These are phyloP conservation scores for Amazona guildingii DNA, from an alignment of 2,113 vertebrate genomes.

Conservation along the genomic window DNA sequence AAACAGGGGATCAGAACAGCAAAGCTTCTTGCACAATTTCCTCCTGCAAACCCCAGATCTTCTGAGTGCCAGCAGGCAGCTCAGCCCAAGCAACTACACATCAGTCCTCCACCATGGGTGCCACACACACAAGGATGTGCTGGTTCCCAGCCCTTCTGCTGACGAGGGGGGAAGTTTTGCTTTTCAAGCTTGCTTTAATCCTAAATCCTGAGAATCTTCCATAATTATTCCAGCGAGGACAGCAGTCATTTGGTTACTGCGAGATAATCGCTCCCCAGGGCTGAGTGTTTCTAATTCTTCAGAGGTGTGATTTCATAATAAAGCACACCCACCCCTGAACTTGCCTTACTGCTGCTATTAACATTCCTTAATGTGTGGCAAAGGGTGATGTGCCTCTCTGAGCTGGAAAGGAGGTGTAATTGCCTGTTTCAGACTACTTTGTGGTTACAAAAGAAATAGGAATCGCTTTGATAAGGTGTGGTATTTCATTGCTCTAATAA, in stretches of 20 bases:
- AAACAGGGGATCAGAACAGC: neutral
- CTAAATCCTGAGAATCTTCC: neutral
- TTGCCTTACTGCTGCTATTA: neutral
- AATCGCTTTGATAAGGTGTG: constrained; percentile 1
- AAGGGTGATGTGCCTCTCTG: neutral
- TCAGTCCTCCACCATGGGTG: neutral
- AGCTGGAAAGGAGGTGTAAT: constrained; percentile 19
- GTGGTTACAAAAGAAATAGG: neutral
- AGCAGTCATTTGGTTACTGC: neutral
- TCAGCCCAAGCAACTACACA: neutral
- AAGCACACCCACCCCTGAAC: neutral
- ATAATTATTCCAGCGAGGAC: neutral
- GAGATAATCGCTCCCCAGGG: neutral
- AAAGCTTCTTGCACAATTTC: neutral
- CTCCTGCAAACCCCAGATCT: neutral
- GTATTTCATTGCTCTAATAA: neutral
- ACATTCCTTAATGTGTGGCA: neutral
- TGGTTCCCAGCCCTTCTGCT: neutral
- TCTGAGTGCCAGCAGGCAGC: neutral
- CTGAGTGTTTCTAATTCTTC: neutral
- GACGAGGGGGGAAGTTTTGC: neutral
- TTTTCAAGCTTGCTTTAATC: neutral
- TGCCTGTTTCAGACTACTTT: neutral
- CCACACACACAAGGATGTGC: neutral
- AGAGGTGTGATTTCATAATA: neutral